Evolutionary conservation across 2,113 vertebrate species (phyloP).

Genomic region (Danionella cerebrum): DNA sequence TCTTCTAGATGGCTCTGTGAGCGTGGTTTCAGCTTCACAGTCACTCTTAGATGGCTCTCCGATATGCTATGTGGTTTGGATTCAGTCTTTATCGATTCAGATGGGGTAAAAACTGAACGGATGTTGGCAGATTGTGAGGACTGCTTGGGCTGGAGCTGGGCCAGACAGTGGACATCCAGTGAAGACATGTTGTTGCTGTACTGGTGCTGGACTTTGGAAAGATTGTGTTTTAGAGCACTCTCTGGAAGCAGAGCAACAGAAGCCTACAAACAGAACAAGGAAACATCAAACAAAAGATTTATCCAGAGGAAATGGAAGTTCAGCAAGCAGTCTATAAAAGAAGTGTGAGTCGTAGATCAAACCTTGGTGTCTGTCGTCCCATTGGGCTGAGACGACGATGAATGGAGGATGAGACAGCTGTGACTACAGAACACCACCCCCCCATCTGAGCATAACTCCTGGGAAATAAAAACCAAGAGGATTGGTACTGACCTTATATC

Average conservation of each 20-base stretch:
- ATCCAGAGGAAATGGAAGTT: background rate
- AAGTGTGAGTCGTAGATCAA: background rate
- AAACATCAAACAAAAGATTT: background rate
- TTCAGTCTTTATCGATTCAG: conserved; percentile 66
- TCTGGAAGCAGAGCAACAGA: conserved; percentile 59
- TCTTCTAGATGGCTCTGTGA: conserved; percentile 59
- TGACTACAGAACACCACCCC: conserved; percentile 92
- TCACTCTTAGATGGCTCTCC: conserved; percentile 81
- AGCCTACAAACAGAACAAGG: conserved; percentile 57
- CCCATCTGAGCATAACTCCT: conserved; percentile 68
- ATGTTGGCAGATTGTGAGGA: conserved; percentile 72
- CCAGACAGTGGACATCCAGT: conserved; percentile 86
- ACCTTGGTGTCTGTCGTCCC: conserved; percentile 56
- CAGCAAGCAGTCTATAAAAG: background rate
- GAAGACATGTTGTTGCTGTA: conserved; percentile 93
- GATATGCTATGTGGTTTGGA: conserved; percentile 75
- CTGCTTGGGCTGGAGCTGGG: conserved; percentile 79
- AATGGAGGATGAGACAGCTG: conserved; percentile 90
- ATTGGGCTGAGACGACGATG: conserved; percentile 61
- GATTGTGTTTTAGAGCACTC: conserved; percentile 63
- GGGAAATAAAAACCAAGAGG: conserved; percentile 23
- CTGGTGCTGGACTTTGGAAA: conserved; percentile 77
- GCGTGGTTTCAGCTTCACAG: conserved; percentile 84
- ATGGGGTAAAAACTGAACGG: conserved; percentile 69
- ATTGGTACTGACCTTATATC: too few species aligned